Conservation (phyloP, 2,797 vertebrate genomes). For the Pipistrellus nathusii region DNA sequence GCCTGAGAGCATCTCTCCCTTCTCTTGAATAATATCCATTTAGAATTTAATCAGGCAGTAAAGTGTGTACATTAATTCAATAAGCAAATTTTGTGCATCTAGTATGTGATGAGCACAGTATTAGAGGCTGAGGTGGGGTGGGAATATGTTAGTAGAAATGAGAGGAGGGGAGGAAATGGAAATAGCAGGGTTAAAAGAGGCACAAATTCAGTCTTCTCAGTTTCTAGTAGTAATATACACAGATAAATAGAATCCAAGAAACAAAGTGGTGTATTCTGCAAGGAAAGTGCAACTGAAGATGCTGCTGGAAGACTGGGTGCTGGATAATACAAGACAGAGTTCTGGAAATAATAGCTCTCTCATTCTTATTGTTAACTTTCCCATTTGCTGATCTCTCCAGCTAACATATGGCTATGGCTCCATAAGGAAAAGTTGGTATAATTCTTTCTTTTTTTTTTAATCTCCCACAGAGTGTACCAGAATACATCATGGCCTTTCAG, state of each 20-base stretch:
- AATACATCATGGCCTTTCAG: neutral
- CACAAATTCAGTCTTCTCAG: neutral
- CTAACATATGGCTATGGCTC: neutral
- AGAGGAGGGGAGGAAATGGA: neutral
- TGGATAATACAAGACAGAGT: neutral
- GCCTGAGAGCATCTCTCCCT: neutral
- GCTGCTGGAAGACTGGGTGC: neutral
- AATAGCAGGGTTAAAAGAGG: neutral
- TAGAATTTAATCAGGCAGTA: constrained; percentile 3
- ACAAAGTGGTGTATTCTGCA: neutral
- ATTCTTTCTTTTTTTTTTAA: neutral
- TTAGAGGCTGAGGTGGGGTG: neutral
- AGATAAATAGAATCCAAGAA: neutral
- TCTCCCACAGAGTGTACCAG: neutral
- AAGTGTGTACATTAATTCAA: neutral
- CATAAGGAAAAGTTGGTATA: neutral
- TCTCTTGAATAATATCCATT: neutral
- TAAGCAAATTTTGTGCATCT: neutral
- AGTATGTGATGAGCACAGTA: neutral
- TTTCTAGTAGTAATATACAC: neutral
- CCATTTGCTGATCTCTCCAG: neutral
- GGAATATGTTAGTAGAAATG: neutral
- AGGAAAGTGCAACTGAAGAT: neutral
- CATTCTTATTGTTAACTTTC: neutral
- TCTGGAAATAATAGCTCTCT: neutral